These are phyloP conservation scores for Eulemur albifrons DNA, from an alignment of 2,797 vertebrate species.

Conservation along the genomic window DNA sequence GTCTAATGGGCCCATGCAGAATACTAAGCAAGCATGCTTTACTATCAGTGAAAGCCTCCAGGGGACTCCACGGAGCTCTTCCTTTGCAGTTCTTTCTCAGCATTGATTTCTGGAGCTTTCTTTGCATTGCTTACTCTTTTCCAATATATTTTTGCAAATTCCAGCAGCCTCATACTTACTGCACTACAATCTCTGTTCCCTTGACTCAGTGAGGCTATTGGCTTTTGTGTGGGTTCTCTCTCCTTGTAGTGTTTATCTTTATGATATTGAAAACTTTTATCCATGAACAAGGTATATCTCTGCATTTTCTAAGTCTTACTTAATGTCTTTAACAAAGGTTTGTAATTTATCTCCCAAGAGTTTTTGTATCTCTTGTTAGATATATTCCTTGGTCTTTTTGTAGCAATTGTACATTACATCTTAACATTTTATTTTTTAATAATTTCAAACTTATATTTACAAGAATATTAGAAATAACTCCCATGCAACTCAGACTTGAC, in stretches of 20 bases:
- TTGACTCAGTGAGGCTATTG: not conserved
- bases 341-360: not conserved
- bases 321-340: not conserved
- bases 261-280: not conserved
- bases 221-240: not conserved
- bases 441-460: not conserved
- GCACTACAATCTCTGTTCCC: not conserved
- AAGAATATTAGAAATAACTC: not conserved
- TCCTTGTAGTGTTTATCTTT: not conserved
- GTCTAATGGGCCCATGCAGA: not conserved
- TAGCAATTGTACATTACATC: not conserved
- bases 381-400: not conserved
- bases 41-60: not conserved
- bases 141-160: not conserved
- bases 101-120: not conserved
- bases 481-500: not conserved
- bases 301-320: not conserved
- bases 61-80: too few species aligned
- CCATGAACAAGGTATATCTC: not conserved
- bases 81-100: not conserved
- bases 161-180: not conserved
- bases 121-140: not conserved
- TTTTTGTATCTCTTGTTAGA: not conserved
- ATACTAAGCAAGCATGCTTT: not conserved
- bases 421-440: not conserved